A percentile compares a stretch with the other conserved stretches of the same genome.
Conservation (phyloP, 2,113 vertebrate genomes). For the Meleagris gallopavo region DNA sequence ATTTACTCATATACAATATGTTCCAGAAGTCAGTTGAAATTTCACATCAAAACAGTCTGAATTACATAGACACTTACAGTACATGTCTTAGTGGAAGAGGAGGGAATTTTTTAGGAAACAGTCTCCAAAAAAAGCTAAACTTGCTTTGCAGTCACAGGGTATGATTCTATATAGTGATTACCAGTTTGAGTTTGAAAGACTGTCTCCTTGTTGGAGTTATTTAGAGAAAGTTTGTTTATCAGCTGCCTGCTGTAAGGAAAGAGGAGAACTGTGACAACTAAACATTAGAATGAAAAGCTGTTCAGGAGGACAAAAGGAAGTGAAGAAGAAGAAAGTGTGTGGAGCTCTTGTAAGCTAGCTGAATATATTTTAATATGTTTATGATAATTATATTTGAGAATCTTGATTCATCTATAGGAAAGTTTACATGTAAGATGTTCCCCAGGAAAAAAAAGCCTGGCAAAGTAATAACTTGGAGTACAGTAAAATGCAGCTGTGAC, state of each 20-base stretch:
- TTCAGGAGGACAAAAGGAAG: not conserved
- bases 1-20: slow-evolving; percentile 53
- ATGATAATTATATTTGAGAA: not conserved
- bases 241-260: not conserved
- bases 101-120: not conserved
- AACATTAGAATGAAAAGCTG: not conserved
- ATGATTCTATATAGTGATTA: not conserved
- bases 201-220: not conserved
- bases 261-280: not conserved
- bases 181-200: not conserved
- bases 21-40: slow-evolving; percentile 49
- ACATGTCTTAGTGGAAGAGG: not conserved
- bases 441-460: slow-evolving; percentile 61
- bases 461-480: slow-evolving; percentile 52
- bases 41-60: slow-evolving; percentile 26
- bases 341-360: not conserved
- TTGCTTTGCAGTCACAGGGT: not conserved
- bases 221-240: not conserved
- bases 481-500: slow-evolving; percentile 56
- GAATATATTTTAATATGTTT: not conserved
- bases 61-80: slow-evolving; percentile 17
- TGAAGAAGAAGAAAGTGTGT: not conserved
- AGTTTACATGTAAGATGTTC: not conserved
- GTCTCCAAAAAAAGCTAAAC: not conserved
- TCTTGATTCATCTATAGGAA: slow-evolving; percentile 40